Percentiles rank a stretch among this genome's conserved stretches.
Conservation (phyloP, 1,140 invertebrate genomes). For the Drosophila melanica region DNA sequence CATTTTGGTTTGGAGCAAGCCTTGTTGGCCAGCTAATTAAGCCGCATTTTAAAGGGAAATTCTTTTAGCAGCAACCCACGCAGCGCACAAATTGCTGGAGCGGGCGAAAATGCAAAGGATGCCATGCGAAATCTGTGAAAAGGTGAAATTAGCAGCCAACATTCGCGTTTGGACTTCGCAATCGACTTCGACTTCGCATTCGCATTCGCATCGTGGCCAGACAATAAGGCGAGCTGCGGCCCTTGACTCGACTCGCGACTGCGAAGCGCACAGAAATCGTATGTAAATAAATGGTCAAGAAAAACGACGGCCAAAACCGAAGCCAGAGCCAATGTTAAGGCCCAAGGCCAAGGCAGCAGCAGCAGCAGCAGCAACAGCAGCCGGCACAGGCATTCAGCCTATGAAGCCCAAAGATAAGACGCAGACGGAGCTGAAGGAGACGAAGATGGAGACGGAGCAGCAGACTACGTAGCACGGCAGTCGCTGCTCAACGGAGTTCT, state of each 20-base stretch:
- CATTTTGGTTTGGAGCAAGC: not conserved
- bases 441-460: slow-evolving; percentile 1
- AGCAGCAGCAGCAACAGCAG: slow-evolving; percentile 27
- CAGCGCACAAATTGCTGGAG: slow-evolving; percentile 18
- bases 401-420: slow-evolving; percentile 14
- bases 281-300: slow-evolving; percentile 76
- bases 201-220: slow-evolving; percentile 59
- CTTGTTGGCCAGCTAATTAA: not conserved
- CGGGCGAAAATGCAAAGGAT: slow-evolving; percentile 19
- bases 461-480: slow-evolving; percentile 72
- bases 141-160: slow-evolving; percentile 73
- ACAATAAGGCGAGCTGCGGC: slow-evolving; percentile 75
- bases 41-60: too few species aligned
- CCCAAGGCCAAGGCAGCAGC: slow-evolving; percentile 70
- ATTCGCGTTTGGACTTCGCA: slow-evolving; percentile 1
- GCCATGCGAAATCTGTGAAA: slow-evolving; percentile 65
- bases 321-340: slow-evolving; percentile 23
- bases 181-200: not conserved
- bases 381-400: slow-evolving; percentile 19
- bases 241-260: slow-evolving; percentile 61
- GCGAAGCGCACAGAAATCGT: slow-evolving; percentile 49
- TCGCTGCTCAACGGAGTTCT: slow-evolving; percentile 38
- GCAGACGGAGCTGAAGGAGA: slow-evolving; percentile 3
- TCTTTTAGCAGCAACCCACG: slow-evolving; percentile 54
- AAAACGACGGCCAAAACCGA: slow-evolving; percentile 52